Conservation (phyloP, 1,140 invertebrate genomes). For the Orchesella cincta region DNA sequence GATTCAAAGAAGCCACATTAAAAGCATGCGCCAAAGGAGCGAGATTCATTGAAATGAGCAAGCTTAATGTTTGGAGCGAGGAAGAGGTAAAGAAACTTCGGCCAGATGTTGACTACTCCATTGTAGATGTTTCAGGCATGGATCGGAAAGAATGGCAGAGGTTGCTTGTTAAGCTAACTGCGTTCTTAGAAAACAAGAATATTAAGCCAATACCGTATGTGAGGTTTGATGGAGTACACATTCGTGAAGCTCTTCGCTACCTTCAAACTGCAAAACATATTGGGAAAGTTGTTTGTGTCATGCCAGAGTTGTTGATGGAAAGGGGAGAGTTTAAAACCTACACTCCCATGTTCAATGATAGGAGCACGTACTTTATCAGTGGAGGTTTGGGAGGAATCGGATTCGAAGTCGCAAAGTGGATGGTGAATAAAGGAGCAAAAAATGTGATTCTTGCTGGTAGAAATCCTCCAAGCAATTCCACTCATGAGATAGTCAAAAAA, state of each 20-base stretch:
- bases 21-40: neutral
- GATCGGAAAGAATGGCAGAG: neutral
- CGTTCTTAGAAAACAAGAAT: neutral
- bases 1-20: constrained; percentile 33
- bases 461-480: neutral
- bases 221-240: neutral
- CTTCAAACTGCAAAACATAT: constrained; percentile 26
- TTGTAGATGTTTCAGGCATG: neutral
- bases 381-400: constrained; percentile 30
- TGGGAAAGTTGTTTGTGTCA: constrained; percentile 27
- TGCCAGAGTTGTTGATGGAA: constrained; percentile 12
- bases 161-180: neutral
- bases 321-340: neutral
- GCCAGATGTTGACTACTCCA: constrained; percentile 24
- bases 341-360: constrained; percentile 3
- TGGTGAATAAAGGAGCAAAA: constrained; percentile 20
- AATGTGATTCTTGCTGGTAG: constrained; percentile 12
- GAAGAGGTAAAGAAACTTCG: constrained; percentile 15
- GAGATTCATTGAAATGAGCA: constrained; percentile 30
- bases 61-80: constrained; percentile 11
- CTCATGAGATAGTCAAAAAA: neutral
- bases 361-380: constrained; percentile 11
- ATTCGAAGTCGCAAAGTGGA: neutral
- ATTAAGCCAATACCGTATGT: constrained; percentile 10
- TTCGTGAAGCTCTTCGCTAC: neutral